phyloP scores from a whole-genome alignment of 1,140 invertebrate species.

The Choristoneura fumiferana region DNA sequence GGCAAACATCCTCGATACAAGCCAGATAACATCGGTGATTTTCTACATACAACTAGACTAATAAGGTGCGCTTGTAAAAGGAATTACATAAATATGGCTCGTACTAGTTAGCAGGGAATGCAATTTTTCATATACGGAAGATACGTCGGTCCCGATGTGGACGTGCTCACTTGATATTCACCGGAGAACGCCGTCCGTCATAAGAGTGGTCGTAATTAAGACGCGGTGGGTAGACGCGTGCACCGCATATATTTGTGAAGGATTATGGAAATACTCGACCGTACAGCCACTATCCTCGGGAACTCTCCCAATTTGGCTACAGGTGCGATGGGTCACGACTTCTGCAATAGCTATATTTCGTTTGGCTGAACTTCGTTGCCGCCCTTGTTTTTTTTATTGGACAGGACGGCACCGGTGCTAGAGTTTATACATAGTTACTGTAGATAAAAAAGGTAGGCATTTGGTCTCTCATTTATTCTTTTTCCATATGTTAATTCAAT shows the following conservation, averaged over 20 bases:
- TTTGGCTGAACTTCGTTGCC: too few species aligned
- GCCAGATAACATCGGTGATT: not conserved
- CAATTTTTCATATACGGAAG: constrained; percentile 26
- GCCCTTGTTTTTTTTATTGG: too few species aligned
- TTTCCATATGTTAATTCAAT: too few species aligned
- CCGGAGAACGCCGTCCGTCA: constrained; percentile 22
- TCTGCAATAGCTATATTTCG: not conserved
- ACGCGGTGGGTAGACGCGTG: constrained; percentile 23
- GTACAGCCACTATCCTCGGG: not conserved
- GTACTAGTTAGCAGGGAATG: constrained; percentile 8
- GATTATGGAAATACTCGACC: constrained; percentile 33
- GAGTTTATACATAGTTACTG: too few species aligned
- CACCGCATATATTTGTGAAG: constrained; percentile 33
- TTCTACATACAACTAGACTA: constrained; percentile 10
- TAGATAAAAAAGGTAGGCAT: too few species aligned
- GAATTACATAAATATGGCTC: constrained; percentile 9
- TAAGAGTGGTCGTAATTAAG: constrained; percentile 37
- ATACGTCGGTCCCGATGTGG: constrained; percentile 26
- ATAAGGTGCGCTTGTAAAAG: constrained; percentile 14
- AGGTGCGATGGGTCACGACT: not conserved
- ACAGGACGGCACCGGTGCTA: too few species aligned
- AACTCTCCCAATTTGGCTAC: constrained; percentile 25
- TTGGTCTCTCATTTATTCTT: too few species aligned
- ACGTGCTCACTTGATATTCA: constrained; percentile 31
- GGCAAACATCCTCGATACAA: constrained; percentile 10